Evolutionary conservation across 2,888 invertebrate genomes (phyloP), one percentile per base, ranked within the genome.

Genomic region (Synanthedon vespiformis): DNA sequence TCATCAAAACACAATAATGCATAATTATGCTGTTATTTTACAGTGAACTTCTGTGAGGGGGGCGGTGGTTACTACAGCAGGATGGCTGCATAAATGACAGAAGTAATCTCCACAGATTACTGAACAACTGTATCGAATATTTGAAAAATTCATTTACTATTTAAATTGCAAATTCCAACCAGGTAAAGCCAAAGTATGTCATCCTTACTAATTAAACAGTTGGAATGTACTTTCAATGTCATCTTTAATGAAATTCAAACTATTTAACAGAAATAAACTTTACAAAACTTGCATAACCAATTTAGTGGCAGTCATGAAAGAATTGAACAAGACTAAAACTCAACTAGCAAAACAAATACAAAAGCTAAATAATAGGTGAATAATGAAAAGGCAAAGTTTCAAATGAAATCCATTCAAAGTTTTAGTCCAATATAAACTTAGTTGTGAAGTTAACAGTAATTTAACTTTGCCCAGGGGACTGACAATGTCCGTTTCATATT

Each of bases 381-480:
- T 77, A 80, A 75, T 74, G 70, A 71, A 69, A 73, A 68, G 71
- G 65, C 62, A 64, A 79, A 81, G 70, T 82, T 80, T 67, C 61
- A 67, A 77, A 77, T 73, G 67, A 78, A 77, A 74, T 72, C 68
- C 71, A 76, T 77, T 71, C 67, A 68, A 79, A 78, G 67, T 80
- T 78, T 70, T 66, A 67, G 63, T 68, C 62, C 67, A 68, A 70
- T 72, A 64, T 67, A 67, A 74, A 75, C 61, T 75, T 69, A 63
- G 67, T 67, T 67, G 61, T 59, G 61, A 56, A 56, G 62, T 48
- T 22, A 48, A 44, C 65, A 65, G 65, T 74, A 70, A 76, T 75
- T 74, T 66, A 74, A 77, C 72, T 74, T 76, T 62, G 48, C 13
- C 18, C 12, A 40, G 14, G 47, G 16, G 40, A 47, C 40, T 22